These are phyloP conservation scores for Sminthurinus aureus DNA, from an alignment of 2,888 invertebrate genomes.

Conservation along the genomic window DNA sequence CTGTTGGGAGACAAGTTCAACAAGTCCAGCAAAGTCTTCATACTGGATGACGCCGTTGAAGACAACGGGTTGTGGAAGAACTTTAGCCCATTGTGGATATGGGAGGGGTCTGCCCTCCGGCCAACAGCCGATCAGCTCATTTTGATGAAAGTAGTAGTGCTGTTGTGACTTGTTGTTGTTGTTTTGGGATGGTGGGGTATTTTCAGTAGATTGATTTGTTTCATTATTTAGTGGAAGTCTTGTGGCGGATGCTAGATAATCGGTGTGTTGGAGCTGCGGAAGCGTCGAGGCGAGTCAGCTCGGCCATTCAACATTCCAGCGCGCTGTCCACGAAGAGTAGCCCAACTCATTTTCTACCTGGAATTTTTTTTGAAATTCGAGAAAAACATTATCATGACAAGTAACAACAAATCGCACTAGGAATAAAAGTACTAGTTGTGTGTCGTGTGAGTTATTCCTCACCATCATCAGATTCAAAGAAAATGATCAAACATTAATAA, in stretches of 20 bases:
- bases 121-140: slow-evolving; percentile 67
- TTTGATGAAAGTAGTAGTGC: slow-evolving; percentile 5
- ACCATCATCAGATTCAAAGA: too few species aligned
- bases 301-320: slow-evolving; percentile 84
- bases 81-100: slow-evolving; percentile 76
- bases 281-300: slow-evolving; percentile 40
- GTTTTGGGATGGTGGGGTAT: too few species aligned
- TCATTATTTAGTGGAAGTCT: too few species aligned
- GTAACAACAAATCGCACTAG: too few species aligned
- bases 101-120: slow-evolving; percentile 76
- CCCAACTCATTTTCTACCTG: slow-evolving; percentile 55
- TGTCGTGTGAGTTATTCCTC: too few species aligned
- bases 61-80: slow-evolving; percentile 63
- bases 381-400: too few species aligned
- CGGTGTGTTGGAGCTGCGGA: slow-evolving; percentile 51
- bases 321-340: slow-evolving; percentile 66
- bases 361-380: too few species aligned
- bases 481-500: too few species aligned
- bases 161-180: too few species aligned
- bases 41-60: slow-evolving; percentile 71
- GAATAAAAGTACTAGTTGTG: too few species aligned
- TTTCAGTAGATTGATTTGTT: too few species aligned
- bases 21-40: slow-evolving; percentile 79
- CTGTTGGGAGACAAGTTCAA: slow-evolving; percentile 81
- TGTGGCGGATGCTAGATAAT: slow-evolving; percentile 59